Base-by-base conservation (phyloP, 2,888 invertebrate genomes). In the Acanthopleura granulata region DNA sequence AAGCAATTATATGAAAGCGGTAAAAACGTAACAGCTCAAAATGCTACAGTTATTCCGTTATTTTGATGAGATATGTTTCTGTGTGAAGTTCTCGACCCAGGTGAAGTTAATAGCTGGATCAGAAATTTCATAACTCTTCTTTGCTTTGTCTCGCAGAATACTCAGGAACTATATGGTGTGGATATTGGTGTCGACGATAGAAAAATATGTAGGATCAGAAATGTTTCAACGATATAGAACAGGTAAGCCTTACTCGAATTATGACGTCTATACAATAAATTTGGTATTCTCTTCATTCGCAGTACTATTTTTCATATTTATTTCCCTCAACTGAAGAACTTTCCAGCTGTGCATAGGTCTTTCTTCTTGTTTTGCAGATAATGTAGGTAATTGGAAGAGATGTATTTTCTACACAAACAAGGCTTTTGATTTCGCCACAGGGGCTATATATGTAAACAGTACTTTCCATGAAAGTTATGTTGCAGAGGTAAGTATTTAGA, bases 351-450 rank as follows among this genome's bases (percentile, higher is more conserved):
- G 40, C 40, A 40, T 40, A 3, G 9, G 9, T 6, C 9, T 40
- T 40, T 40, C 40, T 40, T 3, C 9, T 57, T 57, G 22, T 57
- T n/a, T 66, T 57, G 11, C 80, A 88, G 87, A 86, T 72, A 77
- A 85, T 76, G 83, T 85, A 16, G 86, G 85, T 50, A 80, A 81
- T 30, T 87, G 87, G 87, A 82, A 85, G 74, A 74, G 87, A 25
- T 87, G 87, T 73, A 83, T 84, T 11, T 85, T 84, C 72, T 86
- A 87, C 76, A 84, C 87, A 14, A 87, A 87, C 73, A 82, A 82
- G 76, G 87, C 86, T 11, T 76, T 87, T 49, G 84, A 85, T 12
- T 85, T 85, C 76, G 84, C 85, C 14, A 86, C 87, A 0, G 87
- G 85, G 12, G 85, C 86, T n/a, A 82, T 85, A 62, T 87, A 85